Conservation (phyloP, 2,797 vertebrate genomes). For the Buphagus erythrorhynchus region DNA sequence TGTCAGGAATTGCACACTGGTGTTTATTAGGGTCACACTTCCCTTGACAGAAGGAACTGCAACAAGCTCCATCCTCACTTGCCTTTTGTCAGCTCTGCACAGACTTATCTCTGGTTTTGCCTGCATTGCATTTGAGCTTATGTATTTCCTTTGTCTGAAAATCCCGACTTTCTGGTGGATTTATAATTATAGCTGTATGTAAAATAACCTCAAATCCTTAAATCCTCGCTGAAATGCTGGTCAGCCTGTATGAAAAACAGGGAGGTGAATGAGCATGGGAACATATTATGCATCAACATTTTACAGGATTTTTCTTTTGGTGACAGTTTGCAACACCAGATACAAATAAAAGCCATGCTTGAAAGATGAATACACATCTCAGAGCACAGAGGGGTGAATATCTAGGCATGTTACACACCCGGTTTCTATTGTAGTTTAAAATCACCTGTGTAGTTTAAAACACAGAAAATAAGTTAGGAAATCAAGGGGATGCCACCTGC, state of each 20-base stretch:
- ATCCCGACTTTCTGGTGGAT: neutral
- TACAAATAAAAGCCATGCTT: accelerated
- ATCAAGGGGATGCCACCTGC: neutral
- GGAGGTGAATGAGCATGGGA: neutral
- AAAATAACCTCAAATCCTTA: neutral
- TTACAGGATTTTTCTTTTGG: neutral
- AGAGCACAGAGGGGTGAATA: neutral
- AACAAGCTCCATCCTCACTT: neutral
- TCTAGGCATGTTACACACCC: neutral
- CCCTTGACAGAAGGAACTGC: neutral
- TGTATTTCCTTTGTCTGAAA: neutral
- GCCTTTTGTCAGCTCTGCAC: neutral
- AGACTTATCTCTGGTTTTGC: neutral
- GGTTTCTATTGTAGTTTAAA: neutral
- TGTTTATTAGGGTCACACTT: neutral
- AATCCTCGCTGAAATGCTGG: neutral
- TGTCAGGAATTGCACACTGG: neutral
- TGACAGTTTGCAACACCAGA: neutral
- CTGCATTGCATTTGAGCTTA: neutral
- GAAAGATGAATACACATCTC: neutral
- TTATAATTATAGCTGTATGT: neutral
- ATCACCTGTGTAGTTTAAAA: neutral
- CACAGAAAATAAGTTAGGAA: neutral
- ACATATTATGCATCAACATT: neutral
- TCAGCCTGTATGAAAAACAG: neutral